Evolutionary conservation across 92 coral and sea anemone genomes (phyloP).

Genomic region (Diadumene lineata): DNA sequence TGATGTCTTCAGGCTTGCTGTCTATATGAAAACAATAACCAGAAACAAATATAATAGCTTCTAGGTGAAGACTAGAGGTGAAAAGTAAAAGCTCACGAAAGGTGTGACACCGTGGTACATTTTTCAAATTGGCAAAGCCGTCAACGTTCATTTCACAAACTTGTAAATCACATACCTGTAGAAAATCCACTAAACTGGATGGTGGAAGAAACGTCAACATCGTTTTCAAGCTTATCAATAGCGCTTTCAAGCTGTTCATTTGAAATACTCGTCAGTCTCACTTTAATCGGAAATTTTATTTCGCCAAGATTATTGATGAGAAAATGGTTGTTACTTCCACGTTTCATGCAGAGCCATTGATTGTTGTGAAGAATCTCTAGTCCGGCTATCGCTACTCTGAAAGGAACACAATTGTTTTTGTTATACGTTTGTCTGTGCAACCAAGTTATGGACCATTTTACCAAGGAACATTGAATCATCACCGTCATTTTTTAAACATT

Average conservation of each 20-base stretch:
- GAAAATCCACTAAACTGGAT: conserved; percentile 72
- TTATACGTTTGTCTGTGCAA: too few species aligned
- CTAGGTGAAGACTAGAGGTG: too few species aligned
- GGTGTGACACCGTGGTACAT: background rate
- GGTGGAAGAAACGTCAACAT: conserved; percentile 45
- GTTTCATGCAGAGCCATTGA: conserved; percentile 65
- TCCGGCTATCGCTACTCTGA: conserved; percentile 71
- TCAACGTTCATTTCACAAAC: background rate
- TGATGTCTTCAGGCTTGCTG: conserved; percentile 69
- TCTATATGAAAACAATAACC: conserved; percentile 25
- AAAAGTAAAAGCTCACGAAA: background rate
- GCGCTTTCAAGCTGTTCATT: conserved; percentile 69
- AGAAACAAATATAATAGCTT: background rate
- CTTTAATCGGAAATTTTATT: conserved; percentile 61
- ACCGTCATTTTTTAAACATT: too few species aligned
- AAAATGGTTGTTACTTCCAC: conserved; percentile 64
- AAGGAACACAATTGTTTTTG: background rate
- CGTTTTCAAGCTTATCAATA: conserved; percentile 48
- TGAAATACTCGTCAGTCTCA: conserved; percentile 71
- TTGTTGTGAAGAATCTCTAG: conserved; percentile 59
- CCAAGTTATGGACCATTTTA: too few species aligned
- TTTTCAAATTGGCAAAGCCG: background rate
- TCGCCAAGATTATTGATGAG: conserved; percentile 49
- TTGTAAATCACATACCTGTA: conserved; percentile 49
- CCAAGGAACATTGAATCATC: too few species aligned